Evolutionary conservation across 1,140 invertebrate species (phyloP), one percentile per base, ranked within the genome.

Genomic region (Helicorthomorpha holstii): DNA sequence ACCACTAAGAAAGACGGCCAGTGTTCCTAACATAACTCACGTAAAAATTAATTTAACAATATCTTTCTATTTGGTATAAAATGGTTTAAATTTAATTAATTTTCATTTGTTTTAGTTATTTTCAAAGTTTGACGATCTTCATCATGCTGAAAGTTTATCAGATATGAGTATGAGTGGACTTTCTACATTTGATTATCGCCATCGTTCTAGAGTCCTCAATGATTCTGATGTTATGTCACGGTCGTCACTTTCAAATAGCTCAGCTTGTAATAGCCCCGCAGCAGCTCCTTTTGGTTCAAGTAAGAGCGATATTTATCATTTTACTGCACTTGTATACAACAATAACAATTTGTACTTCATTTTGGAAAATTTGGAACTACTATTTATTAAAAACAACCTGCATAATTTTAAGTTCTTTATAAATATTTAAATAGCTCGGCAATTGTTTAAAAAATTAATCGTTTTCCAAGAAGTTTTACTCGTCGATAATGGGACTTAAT

Each of bases 21-120:
- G 86, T 65, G 90, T 94, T 62, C 92, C 92, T 51, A 97, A 95
- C 73, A 92, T 97, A 72, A 88, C 85, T 54, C 85, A 91, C 78
- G 85, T 88, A 77, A 66, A 12, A 19, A 12, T 12, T 41, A 12
- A 12, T 12, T 12, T 12, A 12, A 41, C 38, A 19, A 12, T 41
- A 41, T 12, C 12, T 41, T 12, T 12, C 19, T 41, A 41, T 19
- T 41, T 41, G 12, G 12, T 41, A 12, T 41, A 41, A 41, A 12
- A 12, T 12, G 12, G 12, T 41, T 19, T 19, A 12, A 41, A 41
- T 19, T 23, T 48, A 41, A 45, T 51, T n/a, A n/a, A n/a, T 22
- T 22, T 46, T 12, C 19, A 41, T 3, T 25, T 51, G 50, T 34
- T 48, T 10, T 3, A 12, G 10, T 34, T 19, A 23, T 38, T 29